These are phyloP conservation scores for Lota lota DNA, from an alignment of 2,113 vertebrate species.

Conservation along the genomic window DNA sequence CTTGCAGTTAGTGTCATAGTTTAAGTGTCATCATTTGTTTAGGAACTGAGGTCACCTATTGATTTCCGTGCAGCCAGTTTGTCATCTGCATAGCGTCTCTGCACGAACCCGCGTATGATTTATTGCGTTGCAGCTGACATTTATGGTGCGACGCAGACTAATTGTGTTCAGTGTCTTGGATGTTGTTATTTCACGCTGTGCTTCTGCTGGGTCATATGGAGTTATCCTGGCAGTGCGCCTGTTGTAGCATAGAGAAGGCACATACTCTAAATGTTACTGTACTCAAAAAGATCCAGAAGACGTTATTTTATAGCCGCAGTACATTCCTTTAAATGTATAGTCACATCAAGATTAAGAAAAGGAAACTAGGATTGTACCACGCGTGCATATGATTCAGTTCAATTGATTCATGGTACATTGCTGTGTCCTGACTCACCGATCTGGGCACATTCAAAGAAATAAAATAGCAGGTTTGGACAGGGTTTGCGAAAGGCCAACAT, in stretches of 20 bases:
- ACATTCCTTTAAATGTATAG: slow-evolving; percentile 44
- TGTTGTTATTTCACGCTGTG: slow-evolving; percentile 28
- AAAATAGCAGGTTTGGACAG: slow-evolving; percentile 38
- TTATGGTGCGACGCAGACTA: slow-evolving; percentile 42
- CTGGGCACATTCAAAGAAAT: slow-evolving; percentile 39
- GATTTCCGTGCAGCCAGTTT: slow-evolving; percentile 42
- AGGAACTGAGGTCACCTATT: slow-evolving; percentile 46
- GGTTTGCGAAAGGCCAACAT: slow-evolving; percentile 34
- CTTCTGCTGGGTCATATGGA: slow-evolving; percentile 36
- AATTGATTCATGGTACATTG: slow-evolving; percentile 61
- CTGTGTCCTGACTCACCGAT: slow-evolving; percentile 64
- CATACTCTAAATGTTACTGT: slow-evolving; percentile 39
- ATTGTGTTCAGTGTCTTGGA: slow-evolving; percentile 30
- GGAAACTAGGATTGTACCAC: slow-evolving; percentile 54
- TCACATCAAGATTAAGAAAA: slow-evolving; percentile 55
- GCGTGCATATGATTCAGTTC: slow-evolving; percentile 65
- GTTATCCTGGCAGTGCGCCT: slow-evolving; percentile 42
- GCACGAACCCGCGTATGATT: slow-evolving; percentile 37
- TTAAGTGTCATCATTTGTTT: slow-evolving; percentile 46
- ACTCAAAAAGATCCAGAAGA: too few relatives aligned
- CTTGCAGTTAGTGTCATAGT: slow-evolving; percentile 17
- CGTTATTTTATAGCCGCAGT: slow-evolving; percentile 19
- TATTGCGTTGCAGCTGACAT: slow-evolving; percentile 43
- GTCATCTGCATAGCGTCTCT: slow-evolving; percentile 51
- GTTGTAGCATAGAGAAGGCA: slow-evolving; percentile 49